phyloP scores from a whole-genome alignment of 1,140 invertebrate genomes.

The Hyles vespertilio region DNA sequence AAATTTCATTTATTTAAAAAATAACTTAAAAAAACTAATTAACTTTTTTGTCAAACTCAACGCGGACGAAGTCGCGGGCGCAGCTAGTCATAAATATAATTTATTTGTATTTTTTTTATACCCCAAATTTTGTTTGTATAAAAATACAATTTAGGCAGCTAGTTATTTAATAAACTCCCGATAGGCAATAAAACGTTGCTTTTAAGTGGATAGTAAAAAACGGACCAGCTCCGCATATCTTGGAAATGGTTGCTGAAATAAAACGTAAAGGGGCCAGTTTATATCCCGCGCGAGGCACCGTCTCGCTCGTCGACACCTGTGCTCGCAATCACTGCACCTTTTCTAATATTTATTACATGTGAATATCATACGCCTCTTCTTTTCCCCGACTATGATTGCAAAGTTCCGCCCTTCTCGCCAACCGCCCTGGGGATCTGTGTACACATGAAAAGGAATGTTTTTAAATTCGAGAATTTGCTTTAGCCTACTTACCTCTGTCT shows the following conservation, averaged over 20 bases:
- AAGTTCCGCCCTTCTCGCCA: conserved; percentile 26
- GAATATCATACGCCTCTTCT: conserved; percentile 67
- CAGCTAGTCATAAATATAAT: too few species aligned
- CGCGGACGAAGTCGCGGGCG: too few species aligned
- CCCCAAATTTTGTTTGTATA: not conserved
- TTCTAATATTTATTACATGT: conserved; percentile 73
- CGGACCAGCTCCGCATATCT: conserved; percentile 24
- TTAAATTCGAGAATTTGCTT: too few species aligned
- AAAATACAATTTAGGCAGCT: not conserved
- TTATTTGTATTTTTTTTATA: too few species aligned
- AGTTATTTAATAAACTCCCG: not conserved
- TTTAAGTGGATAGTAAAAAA: conserved; percentile 24
- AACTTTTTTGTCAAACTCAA: too few species aligned
- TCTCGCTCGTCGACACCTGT: conserved; percentile 33
- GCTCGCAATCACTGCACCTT: conserved; percentile 66
- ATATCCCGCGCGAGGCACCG: conserved; percentile 11
- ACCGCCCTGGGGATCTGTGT: conserved; percentile 4
- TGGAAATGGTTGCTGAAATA: conserved; percentile 26
- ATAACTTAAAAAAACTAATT: too few species aligned
- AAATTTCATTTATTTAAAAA: too few species aligned
- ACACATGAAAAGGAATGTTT: too few species aligned
- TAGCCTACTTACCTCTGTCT: too few species aligned
- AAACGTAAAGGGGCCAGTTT: conserved; percentile 24
- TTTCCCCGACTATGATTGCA: conserved; percentile 43
- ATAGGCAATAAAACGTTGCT: conserved; percentile 22